Base-by-base conservation (phyloP, 1,140 invertebrate genomes). In the Callitettix versicolor region DNA sequence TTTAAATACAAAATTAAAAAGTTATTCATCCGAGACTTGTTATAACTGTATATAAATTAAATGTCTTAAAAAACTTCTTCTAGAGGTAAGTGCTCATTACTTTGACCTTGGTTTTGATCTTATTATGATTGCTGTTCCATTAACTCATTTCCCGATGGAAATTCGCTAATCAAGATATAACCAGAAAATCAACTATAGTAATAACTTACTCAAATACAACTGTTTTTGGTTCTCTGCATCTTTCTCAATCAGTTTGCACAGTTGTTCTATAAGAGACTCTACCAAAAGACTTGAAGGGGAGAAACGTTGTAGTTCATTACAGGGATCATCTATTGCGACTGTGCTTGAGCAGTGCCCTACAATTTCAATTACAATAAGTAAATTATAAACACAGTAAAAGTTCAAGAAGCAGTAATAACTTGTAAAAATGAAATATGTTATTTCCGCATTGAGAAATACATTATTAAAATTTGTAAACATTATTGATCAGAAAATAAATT, bases 251-350 rank as follows among this genome's bases (percentile, higher is more conserved):
- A 80, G 68, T 18, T 69, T 68, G 64, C 79, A 81, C 15, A 82
- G 64, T 61, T 79, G 76, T 61, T 80, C 76, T 14, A 84, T 74
- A 2, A 84, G 69, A 12, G 79, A 79, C 63, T 81, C 78, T 21
- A 82, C 75, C 2, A 82, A 66, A 12, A 84, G 68, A 62, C 78
- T 81, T 7, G 59, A 58, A 14, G 61, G 56, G 17, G 57, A 56
- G 43, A 62, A 62, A 12, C 57, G 48, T 34, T 57, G 49, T 3
- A 57, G 15, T 12, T 53, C 56, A 14, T 57, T 30, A 18, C 48
- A 17, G 7, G 26, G 26, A 4, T 30, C 18, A 20, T 51, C 48
- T 2, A 18, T 6, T n/a, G 48, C 20, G 9, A 18, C 33, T 3
- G 48, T 12, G 34, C 48, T 51, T 15, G 48, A 3, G 7, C 34